These are phyloP conservation scores for Esperia sulphurella DNA, from an alignment of 2,888 invertebrate species.

Conservation along the genomic window DNA sequence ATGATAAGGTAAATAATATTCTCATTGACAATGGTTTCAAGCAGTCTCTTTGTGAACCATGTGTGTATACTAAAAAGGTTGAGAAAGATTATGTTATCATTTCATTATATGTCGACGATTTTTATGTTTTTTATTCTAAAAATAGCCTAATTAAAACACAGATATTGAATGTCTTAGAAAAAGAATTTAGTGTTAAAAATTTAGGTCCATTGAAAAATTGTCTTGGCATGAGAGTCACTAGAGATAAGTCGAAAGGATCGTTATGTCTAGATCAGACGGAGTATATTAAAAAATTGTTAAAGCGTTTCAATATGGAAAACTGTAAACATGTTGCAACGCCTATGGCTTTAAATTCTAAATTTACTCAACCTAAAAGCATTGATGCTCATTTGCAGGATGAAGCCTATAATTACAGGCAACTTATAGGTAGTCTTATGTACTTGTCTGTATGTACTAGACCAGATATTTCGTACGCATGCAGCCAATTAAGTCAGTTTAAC, in stretches of 20 bases:
- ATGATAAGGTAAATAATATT: slow-evolving; percentile 12
- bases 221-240: slow-evolving; percentile 16
- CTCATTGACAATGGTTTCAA: slow-evolving; percentile 7
- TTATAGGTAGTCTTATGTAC: too few relatives aligned
- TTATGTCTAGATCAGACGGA: not conserved
- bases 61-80: slow-evolving; percentile 12
- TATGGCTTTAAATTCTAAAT: too few relatives aligned
- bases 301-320: not conserved
- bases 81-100: not conserved
- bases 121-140: slow-evolving; percentile 13
- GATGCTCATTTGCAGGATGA: too few relatives aligned
- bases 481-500: too few relatives aligned
- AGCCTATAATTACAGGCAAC: too few relatives aligned
- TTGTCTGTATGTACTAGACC: too few relatives aligned
- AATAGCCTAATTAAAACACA: not conserved
- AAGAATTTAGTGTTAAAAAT: slow-evolving; percentile 8
- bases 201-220: slow-evolving; percentile 13
- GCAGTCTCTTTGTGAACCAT: slow-evolving; percentile 15
- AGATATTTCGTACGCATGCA: too few relatives aligned
- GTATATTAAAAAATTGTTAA: too few relatives aligned
- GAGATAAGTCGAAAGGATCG: slow-evolving; percentile 3
- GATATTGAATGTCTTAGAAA: slow-evolving; percentile 2
- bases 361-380: not conserved
- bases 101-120: slow-evolving; percentile 18
- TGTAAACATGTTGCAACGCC: not conserved